Base-by-base conservation (phyloP, 2,888 invertebrate genomes). In the Elysia crispata region DNA sequence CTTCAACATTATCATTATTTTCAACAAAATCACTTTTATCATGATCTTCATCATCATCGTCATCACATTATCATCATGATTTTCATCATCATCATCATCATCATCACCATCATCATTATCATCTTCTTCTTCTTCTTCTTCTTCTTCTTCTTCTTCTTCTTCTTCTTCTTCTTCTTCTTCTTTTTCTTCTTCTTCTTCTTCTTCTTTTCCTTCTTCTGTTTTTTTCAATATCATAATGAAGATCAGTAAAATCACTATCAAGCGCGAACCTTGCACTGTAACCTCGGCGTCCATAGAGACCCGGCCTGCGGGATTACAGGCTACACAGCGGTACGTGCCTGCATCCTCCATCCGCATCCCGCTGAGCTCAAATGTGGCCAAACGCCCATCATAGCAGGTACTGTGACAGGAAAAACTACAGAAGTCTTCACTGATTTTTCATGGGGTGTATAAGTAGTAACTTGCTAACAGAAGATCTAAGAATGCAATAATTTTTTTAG, bases 301-400 rank as follows among this genome's bases (percentile, higher is more conserved):
- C 70, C 80, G 83, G 13, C 90, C 90, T 25, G 85, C 85, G 5
- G 83, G 70, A 83, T 89, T 90, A 49, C 85, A 81, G 5, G 88
- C 89, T 1, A 84, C 74, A 80, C 88, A 89, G 73, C 84, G 85
- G 78, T 89, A 88, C 76, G 85, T 86, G 13, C 89, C 90, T 60
- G 85, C 83, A 77, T 90, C 87, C 54, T 85, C 85, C 8, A 81
- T 72, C 8, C 79, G 82, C 31, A 88, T 82, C 8, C 84, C 83
- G 33, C 82, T 82, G 13, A 90, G 83, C 33, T 84, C 82, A 75
- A 90, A 83, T 49, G 83, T 82, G 18, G 90, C 89, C 18, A 85
- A 83, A 20, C 87, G 79, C 0, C 89, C 89, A 80, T 89, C 89
- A 76, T 87, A 89, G 15, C 81, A 79, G 54, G 83, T 76, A 62